phyloP scores from a whole-genome alignment of 2,797 vertebrate species.

The Chelon auratus region DNA sequence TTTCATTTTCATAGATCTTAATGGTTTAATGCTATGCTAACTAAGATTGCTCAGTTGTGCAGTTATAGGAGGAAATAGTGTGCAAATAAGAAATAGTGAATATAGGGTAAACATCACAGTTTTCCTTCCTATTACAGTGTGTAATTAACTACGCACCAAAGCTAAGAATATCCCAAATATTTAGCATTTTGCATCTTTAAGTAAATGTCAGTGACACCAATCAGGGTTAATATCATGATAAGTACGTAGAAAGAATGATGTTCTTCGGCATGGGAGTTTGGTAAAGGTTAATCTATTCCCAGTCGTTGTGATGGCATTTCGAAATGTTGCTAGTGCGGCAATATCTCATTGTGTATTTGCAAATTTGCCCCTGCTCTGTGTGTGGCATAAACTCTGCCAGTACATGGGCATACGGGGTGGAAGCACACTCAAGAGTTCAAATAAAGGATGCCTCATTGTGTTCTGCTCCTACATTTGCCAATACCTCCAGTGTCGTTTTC shows the following conservation, averaged over 20 bases:
- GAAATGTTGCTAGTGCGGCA: slow-evolving; percentile 45
- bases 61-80: neutral
- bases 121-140: neutral
- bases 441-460: slow-evolving; percentile 18
- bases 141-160: slow-evolving; percentile 8
- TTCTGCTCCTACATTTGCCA: neutral
- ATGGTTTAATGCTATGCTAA: too few species aligned
- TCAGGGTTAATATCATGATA: slow-evolving; percentile 72
- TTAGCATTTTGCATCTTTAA: slow-evolving; percentile 32
- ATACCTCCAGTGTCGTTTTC: neutral
- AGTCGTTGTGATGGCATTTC: slow-evolving; percentile 73
- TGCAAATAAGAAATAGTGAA: neutral
- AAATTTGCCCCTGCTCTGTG: slow-evolving; percentile 25
- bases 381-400: slow-evolving; percentile 17
- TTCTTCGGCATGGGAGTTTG: slow-evolving; percentile 52
- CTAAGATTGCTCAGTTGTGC: too few species aligned
- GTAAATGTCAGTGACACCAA: slow-evolving; percentile 68
- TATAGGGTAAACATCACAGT: neutral
- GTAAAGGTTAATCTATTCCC: slow-evolving; percentile 81
- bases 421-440: slow-evolving; percentile 11
- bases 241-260: slow-evolving; percentile 57
- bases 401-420: slow-evolving; percentile 13
- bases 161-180: slow-evolving; percentile 23
- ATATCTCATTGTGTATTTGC: slow-evolving; percentile 45
- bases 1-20: too few species aligned